A percentile compares a stretch with the other conserved stretches of the same genome.
Evolutionary conservation across 2,888 invertebrate genomes (phyloP).

Genomic region (Trichogramma dendrolimi): DNA sequence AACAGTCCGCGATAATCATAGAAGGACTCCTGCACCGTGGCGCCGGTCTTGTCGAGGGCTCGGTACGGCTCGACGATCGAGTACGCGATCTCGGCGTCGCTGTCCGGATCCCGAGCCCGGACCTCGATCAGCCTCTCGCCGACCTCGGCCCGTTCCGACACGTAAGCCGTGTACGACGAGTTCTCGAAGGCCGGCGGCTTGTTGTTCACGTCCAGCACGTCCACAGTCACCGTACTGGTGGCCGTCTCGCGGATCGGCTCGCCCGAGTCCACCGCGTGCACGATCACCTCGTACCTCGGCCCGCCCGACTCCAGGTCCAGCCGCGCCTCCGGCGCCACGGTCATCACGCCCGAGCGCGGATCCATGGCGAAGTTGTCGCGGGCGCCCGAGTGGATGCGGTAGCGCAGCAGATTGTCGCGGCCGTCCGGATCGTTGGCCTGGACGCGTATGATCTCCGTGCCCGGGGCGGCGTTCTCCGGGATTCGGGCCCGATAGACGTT

Average conservation of each 20-base stretch:
- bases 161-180: slow-evolving; percentile 63
- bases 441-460: slow-evolving; percentile 67
- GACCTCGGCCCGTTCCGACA: slow-evolving; percentile 65
- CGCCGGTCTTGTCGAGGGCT: slow-evolving; percentile 73
- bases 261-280: slow-evolving; percentile 73
- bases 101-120: slow-evolving; percentile 68
- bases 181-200: slow-evolving; percentile 73
- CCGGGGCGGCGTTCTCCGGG: slow-evolving; percentile 66
- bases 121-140: slow-evolving; percentile 54
- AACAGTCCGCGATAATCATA: slow-evolving; percentile 67
- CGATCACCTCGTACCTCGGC: slow-evolving; percentile 66
- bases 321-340: slow-evolving; percentile 68
- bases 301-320: slow-evolving; percentile 67
- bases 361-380: slow-evolving; percentile 76
- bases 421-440: slow-evolving; percentile 78
- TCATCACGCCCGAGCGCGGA: slow-evolving; percentile 67
- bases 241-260: slow-evolving; percentile 73
- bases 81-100: slow-evolving; percentile 66
- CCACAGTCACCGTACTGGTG: slow-evolving; percentile 69
- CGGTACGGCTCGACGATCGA: slow-evolving; percentile 64
- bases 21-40: slow-evolving; percentile 61
- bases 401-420: slow-evolving; percentile 64
- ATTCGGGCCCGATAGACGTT: slow-evolving; percentile 69
- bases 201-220: slow-evolving; percentile 74
- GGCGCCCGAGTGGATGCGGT: slow-evolving; percentile 69